A percentile compares a stretch with the other conserved stretches of the same genome.
These are phyloP conservation scores for Pipistrellus pipistrellus DNA, from an alignment of 2,797 vertebrate species.

Conservation along the genomic window DNA sequence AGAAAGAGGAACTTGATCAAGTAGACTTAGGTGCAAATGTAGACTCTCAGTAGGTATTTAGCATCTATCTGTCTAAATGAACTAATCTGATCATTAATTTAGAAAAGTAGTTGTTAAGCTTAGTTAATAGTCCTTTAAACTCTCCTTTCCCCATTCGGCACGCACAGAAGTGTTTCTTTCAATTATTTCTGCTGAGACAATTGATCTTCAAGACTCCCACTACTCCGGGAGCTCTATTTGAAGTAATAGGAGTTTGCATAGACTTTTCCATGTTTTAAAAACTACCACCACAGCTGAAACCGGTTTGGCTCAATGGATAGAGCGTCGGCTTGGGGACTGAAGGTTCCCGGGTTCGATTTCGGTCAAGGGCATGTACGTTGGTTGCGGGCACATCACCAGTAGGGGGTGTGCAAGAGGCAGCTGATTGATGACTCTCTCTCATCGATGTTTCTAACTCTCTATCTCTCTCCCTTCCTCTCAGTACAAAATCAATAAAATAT, in stretches of 20 bases:
- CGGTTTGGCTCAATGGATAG: too few species aligned
- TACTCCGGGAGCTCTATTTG: background rate
- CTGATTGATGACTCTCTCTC: too few species aligned
- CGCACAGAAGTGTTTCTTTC: background rate
- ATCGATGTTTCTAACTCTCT: too few species aligned
- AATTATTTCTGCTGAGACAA: constrained; percentile 6
- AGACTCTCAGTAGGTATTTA: background rate
- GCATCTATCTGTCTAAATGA: constrained; percentile 28
- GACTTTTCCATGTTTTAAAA: constrained; percentile 40
- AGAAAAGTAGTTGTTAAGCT: constrained; percentile 42
- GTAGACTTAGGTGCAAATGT: background rate
- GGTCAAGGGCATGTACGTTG: too few species aligned
- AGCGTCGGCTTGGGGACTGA: too few species aligned
- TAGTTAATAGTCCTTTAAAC: constrained; percentile 1
- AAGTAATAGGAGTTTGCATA: background rate
- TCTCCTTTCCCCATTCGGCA: background rate
- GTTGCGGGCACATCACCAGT: too few species aligned
- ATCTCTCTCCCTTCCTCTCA: too few species aligned
- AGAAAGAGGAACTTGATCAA: constrained; percentile 29
- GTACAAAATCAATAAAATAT: too few species aligned
- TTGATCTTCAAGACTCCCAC: constrained; percentile 3
- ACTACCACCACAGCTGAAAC: background rate
- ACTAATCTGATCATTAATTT: constrained; percentile 58
- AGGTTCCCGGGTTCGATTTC: too few species aligned
- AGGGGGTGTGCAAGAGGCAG: too few species aligned